Evolutionary conservation across 2,797 vertebrate genomes (phyloP), one percentile per base, ranked within the genome.

Genomic region (Buceros bicornis): DNA sequence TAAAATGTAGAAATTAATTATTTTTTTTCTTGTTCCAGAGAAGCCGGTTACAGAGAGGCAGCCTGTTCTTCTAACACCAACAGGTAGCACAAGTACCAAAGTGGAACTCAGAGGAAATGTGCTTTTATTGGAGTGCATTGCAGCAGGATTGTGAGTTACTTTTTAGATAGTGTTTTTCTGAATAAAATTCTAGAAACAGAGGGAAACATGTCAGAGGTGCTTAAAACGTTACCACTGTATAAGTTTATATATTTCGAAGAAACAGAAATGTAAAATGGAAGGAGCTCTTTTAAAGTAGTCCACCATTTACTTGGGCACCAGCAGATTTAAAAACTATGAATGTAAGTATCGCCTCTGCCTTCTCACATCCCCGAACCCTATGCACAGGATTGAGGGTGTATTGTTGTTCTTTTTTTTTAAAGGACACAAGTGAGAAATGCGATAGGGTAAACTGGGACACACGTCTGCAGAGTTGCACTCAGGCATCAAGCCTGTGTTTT

Each of bases 41-140:
- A 99, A 98, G 24, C 98, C 98, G 53, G 95, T 93, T 17, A 98
- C 98, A 87, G 99, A 99, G 87, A 98, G 99, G 87, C 98, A 82
- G 33, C 99, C 99, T 72, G 92, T 97, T 47, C 99, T 99, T 98
- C 97, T 99, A 96, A 98, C 98, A 94, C 99, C 99, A 83, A 95
- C 97, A 85, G 99, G 98, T 28, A 94, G 97, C 69, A 97, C 97
- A 95, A 99, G 99, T 97, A 98, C 97, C 97, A 99, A 98, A 97
- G 98, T 98, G 83, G 99, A 99, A 71, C 96, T 99, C 94, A 98
- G 98, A 97, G 99, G 99, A 97, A 98, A 99, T 71, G 97, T 98
- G 71, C 98, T 99, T 97, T 98, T 99, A 71, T 97, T 99, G 96
- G 99, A 99, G 97, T 99, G 99, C 93, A 99, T 99, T 17, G 99